phyloP scores from a whole-genome alignment of 92 coral and sea anemone species.

The Siderastrea siderea region DNA sequence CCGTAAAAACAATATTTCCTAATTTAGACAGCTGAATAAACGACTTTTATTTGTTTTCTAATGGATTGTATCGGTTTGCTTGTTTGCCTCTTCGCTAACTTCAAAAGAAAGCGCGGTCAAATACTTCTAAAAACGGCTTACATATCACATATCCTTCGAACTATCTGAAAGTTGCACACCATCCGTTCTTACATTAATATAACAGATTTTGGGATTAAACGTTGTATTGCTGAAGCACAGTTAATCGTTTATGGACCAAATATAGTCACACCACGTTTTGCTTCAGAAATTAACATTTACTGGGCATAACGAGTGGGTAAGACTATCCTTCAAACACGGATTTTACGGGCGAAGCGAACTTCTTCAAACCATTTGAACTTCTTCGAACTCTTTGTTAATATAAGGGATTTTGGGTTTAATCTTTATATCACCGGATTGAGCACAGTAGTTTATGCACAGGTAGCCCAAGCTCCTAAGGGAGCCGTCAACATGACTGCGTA shows the following conservation, averaged over 20 bases:
- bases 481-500: no score
- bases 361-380: no score
- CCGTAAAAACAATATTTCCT: not conserved
- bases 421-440: no score
- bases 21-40: not conserved
- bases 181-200: not conserved
- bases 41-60: constrained; percentile 3
- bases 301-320: no score
- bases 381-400: no score
- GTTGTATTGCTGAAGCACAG: not conserved
- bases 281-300: no score
- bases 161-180: not conserved
- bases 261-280: no score
- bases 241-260: no score
- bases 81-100: not conserved
- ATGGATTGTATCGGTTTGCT: not conserved
- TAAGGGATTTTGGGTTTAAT: no score
- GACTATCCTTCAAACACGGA: not conserved
- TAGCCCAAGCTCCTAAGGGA: no score
- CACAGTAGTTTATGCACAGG: no score
- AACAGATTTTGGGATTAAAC: not conserved
- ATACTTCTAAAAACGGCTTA: not conserved
- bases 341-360: no score
- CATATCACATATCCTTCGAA: not conserved
- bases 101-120: not conserved